A percentile compares a stretch with the other conserved stretches of the same genome.
Evolutionary conservation across 2,888 invertebrate genomes (phyloP).

Genomic region (Ennomos quercinarius): DNA sequence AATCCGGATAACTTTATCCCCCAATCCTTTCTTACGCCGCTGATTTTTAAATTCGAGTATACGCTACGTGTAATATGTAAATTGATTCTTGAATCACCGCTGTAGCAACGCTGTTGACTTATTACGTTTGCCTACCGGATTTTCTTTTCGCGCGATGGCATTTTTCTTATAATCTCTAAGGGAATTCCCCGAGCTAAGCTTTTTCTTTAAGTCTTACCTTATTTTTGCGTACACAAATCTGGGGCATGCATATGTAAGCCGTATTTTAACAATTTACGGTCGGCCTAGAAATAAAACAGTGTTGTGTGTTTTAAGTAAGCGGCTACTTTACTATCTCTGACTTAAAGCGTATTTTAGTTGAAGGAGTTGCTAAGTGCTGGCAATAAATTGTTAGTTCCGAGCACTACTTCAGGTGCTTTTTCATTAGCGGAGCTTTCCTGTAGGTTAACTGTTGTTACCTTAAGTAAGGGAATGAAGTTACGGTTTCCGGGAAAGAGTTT

Average conservation of each 20-base stretch:
- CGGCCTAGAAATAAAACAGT: slow-evolving; percentile 13
- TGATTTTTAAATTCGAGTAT: slow-evolving; percentile 70
- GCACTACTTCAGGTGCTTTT: slow-evolving; percentile 72
- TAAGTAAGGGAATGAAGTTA: slow-evolving; percentile 39
- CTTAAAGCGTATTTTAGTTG: slow-evolving; percentile 58
- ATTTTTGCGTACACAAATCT: slow-evolving; percentile 27
- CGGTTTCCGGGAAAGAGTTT: slow-evolving; percentile 13
- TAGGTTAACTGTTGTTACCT: slow-evolving; percentile 48
- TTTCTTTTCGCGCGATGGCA: slow-evolving; percentile 37
- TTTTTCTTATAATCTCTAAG: slow-evolving; percentile 43
- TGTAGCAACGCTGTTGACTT: slow-evolving; percentile 44
- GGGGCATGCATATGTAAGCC: slow-evolving; percentile 22
- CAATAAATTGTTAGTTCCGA: slow-evolving; percentile 70
- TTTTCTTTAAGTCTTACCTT: slow-evolving; percentile 28
- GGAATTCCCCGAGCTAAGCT: slow-evolving; percentile 36
- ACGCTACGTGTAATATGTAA: slow-evolving; percentile 66
- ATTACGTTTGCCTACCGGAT: slow-evolving; percentile 47
- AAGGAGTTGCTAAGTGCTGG: slow-evolving; percentile 72
- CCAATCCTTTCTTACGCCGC: slow-evolving; percentile 60
- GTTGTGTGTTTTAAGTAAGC: slow-evolving; percentile 42
- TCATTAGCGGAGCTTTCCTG: slow-evolving; percentile 64
- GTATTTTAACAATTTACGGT: slow-evolving; percentile 24
- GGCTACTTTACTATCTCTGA: slow-evolving; percentile 44
- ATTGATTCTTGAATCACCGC: slow-evolving; percentile 62
- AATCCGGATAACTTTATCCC: slow-evolving; percentile 67